Percentiles rank a stretch among this genome's conserved stretches.
Conservation (phyloP, 1,140 invertebrate genomes). For the Adoxophyes honmai region DNA sequence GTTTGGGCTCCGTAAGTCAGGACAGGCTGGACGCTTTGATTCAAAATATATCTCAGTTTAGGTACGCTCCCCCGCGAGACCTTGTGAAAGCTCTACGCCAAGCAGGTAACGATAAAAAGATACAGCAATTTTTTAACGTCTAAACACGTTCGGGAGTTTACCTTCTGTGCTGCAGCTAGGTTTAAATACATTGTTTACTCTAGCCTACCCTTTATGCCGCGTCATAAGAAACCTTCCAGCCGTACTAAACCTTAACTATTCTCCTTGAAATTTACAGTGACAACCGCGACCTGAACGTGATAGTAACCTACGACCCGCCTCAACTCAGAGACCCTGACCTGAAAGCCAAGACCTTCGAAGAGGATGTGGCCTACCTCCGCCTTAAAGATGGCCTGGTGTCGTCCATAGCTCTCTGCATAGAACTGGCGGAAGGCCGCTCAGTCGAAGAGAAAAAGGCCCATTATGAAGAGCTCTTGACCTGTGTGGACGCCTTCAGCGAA, state of each 20-base stretch:
- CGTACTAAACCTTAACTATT: not conserved
- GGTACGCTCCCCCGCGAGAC: too few species aligned
- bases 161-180: too few species aligned
- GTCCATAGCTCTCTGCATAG: conserved; percentile 51
- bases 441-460: conserved; percentile 35
- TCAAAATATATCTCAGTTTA: too few species aligned
- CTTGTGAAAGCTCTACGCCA: too few species aligned
- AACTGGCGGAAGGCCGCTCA: conserved; percentile 41
- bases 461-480: conserved; percentile 38
- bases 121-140: too few species aligned
- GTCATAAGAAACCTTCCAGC: too few species aligned
- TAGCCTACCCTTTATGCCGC: too few species aligned
- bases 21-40: too few species aligned
- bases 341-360: conserved; percentile 71
- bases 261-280: conserved; percentile 52
- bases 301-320: conserved; percentile 80
- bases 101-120: too few species aligned
- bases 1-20: too few species aligned
- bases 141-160: too few species aligned
- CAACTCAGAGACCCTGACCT: conserved; percentile 85
- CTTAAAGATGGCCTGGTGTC: conserved; percentile 58
- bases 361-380: conserved; percentile 55
- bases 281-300: conserved; percentile 79
- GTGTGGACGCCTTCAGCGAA: conserved; percentile 40
- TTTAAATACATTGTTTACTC: too few species aligned